phyloP scores from a whole-genome alignment of 2,113 vertebrate species.

The Sinosuthora webbiana region DNA sequence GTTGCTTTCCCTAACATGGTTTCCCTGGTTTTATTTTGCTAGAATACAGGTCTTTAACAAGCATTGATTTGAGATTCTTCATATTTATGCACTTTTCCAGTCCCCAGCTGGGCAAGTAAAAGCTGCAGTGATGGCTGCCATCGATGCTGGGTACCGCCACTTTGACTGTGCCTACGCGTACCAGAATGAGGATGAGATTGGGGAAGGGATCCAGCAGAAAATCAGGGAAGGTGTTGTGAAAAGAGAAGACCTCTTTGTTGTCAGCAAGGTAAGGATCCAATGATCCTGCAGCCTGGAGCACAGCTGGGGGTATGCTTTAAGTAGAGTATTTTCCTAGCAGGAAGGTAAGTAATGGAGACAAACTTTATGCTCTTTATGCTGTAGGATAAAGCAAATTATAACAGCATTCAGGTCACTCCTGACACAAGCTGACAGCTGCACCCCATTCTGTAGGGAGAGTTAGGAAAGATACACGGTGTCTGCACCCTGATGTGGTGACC shows the following conservation, averaged over 20 bases:
- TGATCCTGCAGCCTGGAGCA: not conserved
- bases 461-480: not conserved
- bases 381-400: not conserved
- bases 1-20: not conserved
- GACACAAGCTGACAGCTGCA: not conserved
- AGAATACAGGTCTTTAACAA: not conserved
- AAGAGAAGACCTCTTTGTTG: conserved; percentile 83
- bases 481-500: not conserved
- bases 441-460: not conserved
- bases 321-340: not conserved
- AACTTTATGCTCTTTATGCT: not conserved
- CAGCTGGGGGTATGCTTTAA: not conserved
- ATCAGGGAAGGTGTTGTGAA: conserved; percentile 77
- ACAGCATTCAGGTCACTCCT: not conserved
- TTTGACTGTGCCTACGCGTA: conserved; percentile 81
- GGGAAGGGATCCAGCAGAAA: conserved; percentile 76
- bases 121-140: conserved; percentile 75
- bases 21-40: not conserved
- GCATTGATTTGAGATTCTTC: not conserved
- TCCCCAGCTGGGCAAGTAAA: conserved; percentile 70
- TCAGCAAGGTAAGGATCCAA: conserved; percentile 80
- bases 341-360: not conserved
- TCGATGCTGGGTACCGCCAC: conserved; percentile 80
- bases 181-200: conserved; percentile 80
- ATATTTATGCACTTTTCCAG: conserved; percentile 38